These are phyloP conservation scores for Drosophila kohkoa DNA, from an alignment of 1,140 invertebrate species.

Conservation along the genomic window DNA sequence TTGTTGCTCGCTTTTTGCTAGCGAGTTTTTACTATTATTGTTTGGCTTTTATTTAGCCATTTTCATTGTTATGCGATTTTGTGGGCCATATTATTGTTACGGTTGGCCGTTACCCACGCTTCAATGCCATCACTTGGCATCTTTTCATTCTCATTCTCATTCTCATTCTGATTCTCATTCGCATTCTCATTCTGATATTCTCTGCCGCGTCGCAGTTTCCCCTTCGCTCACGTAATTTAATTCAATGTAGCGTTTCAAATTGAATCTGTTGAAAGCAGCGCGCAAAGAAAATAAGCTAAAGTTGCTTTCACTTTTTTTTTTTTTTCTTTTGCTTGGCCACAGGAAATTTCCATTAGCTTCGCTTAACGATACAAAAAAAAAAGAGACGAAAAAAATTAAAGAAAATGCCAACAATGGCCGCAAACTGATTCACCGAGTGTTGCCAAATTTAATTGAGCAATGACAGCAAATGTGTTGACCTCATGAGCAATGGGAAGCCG, in stretches of 20 bases:
- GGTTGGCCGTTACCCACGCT: conserved; percentile 64
- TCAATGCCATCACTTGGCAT: conserved; percentile 40
- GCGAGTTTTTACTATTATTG: conserved; percentile 71
- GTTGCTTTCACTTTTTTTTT: conserved; percentile 9
- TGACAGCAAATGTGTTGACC: conserved; percentile 55
- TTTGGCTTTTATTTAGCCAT: conserved; percentile 77
- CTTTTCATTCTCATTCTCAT: conserved; percentile 34
- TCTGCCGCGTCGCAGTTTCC: neutral
- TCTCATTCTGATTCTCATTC: neutral
- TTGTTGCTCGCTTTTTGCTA: conserved; percentile 34
- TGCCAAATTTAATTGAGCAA: conserved; percentile 70
- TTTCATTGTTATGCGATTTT: conserved; percentile 82
- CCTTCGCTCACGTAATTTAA: conserved; percentile 74
- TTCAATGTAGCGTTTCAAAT: conserved; percentile 82
- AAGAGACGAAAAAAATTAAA: conserved; percentile 13
- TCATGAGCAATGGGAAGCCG: conserved; percentile 32
- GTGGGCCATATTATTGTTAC: conserved; percentile 80
- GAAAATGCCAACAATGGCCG: conserved; percentile 51
- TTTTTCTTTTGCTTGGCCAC: conserved; percentile 28
- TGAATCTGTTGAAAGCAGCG: conserved; percentile 77
- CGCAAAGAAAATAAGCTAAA: conserved; percentile 70
- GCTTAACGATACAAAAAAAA: conserved; percentile 1
- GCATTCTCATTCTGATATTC: neutral
- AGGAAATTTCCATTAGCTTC: conserved; percentile 75
- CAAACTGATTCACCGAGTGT: conserved; percentile 27